phyloP scores from a whole-genome alignment of 1,140 invertebrate genomes.

The Charaxes varanes region DNA sequence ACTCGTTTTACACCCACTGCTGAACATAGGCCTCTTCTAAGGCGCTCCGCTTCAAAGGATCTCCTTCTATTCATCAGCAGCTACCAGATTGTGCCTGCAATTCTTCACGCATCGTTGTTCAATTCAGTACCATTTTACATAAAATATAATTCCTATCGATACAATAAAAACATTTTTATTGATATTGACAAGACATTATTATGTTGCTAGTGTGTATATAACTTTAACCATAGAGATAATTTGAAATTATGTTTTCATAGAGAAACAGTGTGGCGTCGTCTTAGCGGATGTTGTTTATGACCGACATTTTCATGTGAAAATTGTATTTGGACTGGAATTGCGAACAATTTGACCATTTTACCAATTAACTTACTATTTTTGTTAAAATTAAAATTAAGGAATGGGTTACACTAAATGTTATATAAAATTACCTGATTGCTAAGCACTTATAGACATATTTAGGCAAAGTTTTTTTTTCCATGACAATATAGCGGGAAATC shows the following conservation, averaged over 20 bases:
- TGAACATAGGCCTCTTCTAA: too few relatives aligned
- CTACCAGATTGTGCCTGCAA: too few relatives aligned
- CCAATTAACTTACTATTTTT: conserved; percentile 14
- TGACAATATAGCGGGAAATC: conserved; percentile 68
- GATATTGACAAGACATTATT: too few relatives aligned
- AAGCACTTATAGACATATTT: conserved; percentile 16
- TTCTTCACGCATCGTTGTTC: too few relatives aligned
- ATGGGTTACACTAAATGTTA: not conserved
- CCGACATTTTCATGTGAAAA: conserved; percentile 61
- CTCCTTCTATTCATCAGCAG: too few relatives aligned
- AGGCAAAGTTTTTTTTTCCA: conserved; percentile 44
- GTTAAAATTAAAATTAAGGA: conserved; percentile 10
- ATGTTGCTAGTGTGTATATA: conserved; percentile 1
- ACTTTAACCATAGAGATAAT: not conserved
- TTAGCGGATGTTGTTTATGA: conserved; percentile 66
- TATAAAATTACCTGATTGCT: conserved; percentile 8
- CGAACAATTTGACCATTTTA: conserved; percentile 22
- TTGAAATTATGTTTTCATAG: too few relatives aligned
- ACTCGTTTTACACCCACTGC: too few relatives aligned
- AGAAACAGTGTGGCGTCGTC: conserved; percentile 55
- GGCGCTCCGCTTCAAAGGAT: too few relatives aligned
- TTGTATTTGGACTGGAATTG: conserved; percentile 37
- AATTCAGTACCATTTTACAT: too few relatives aligned
- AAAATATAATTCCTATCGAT: too few relatives aligned
- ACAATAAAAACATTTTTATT: too few relatives aligned